Evolutionary conservation across 2,797 vertebrate species (phyloP).

Genomic region (Pseudochirops corinnae): DNA sequence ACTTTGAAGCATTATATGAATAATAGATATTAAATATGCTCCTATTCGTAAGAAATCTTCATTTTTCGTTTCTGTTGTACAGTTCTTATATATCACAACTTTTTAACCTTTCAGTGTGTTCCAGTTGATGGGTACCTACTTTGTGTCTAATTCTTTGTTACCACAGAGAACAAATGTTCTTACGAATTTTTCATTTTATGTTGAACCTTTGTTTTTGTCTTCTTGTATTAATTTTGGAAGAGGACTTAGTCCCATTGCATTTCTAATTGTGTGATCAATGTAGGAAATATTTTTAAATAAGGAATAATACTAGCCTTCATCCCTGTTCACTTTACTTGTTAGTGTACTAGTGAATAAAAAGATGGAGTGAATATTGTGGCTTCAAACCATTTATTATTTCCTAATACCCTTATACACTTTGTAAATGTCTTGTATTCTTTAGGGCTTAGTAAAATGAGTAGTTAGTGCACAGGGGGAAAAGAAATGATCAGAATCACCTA

Average conservation of each 20-base stretch:
- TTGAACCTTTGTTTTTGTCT: neutral
- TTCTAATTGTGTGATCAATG: neutral
- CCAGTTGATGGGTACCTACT: neutral
- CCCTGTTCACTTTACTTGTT: slow-evolving; percentile 10
- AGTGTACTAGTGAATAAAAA: slow-evolving; percentile 38
- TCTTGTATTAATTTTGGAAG: neutral
- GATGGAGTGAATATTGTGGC: slow-evolving; percentile 47
- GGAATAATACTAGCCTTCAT: slow-evolving; percentile 16
- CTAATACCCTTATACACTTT: slow-evolving; percentile 14
- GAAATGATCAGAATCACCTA: slow-evolving; percentile 7
- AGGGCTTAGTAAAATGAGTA: slow-evolving; percentile 51
- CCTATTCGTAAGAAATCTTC: neutral
- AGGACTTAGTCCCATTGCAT: neutral
- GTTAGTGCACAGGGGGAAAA: slow-evolving; percentile 40
- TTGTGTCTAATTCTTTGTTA: neutral
- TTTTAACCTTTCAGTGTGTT: neutral
- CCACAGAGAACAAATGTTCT: neutral
- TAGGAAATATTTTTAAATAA: neutral
- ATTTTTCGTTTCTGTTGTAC: neutral
- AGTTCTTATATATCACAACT: neutral
- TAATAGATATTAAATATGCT: neutral
- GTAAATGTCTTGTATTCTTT: slow-evolving; percentile 28
- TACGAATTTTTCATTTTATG: neutral
- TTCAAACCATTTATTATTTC: slow-evolving; percentile 45
- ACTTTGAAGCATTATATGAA: neutral